Evolutionary conservation across 2,888 invertebrate genomes (phyloP), one percentile per base, ranked within the genome.

Genomic region (Drosophila acutilabella): DNA sequence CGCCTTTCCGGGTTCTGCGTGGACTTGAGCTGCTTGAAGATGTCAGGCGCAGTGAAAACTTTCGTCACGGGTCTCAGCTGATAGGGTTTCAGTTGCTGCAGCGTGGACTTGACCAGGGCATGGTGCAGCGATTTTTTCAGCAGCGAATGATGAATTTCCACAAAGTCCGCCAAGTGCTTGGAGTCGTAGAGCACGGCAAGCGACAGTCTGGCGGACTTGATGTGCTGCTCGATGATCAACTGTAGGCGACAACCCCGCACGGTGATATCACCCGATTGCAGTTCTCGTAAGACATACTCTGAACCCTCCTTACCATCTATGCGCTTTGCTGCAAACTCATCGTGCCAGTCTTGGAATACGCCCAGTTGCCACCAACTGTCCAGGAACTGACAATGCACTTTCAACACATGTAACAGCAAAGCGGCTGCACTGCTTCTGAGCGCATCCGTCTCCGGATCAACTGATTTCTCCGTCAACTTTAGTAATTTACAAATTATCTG

Each of bases 301-400:
- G 72, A 66, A 3, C 23, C 26, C 6, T 33, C 62, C 0, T 48
- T 26, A 0, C 10, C 1, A 5, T 36, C 2, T 0, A 36, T 0
- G 0, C 10, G 42, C 13, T 7, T 10, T 1, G 13, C 60, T 0
- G 50, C 40, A n/a, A 81, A 80, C 40, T 81, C 81, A 0, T 40
- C 26, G 6, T 44, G 45, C 36, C 44, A 33, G 20, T 81, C 81
- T 1, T 51, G 13, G 8, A 81, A 72, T 0, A 64, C 45, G 2
- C 78, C 81, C 1, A 16, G 4, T 5, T 53, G 48, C 81, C 81
- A 81, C 70, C 69, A 80, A 7, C 26, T 59, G 30, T 80, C 71
- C 16, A 81, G 13, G 2, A 51, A 61, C 0, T 56, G 45, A 16
- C 78, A 81, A 11, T 59, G 54, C 7, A 61, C 68, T 23, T 62